These are phyloP conservation scores for Arizona elegans DNA, from an alignment of 2,113 vertebrate species.

Conservation along the genomic window DNA sequence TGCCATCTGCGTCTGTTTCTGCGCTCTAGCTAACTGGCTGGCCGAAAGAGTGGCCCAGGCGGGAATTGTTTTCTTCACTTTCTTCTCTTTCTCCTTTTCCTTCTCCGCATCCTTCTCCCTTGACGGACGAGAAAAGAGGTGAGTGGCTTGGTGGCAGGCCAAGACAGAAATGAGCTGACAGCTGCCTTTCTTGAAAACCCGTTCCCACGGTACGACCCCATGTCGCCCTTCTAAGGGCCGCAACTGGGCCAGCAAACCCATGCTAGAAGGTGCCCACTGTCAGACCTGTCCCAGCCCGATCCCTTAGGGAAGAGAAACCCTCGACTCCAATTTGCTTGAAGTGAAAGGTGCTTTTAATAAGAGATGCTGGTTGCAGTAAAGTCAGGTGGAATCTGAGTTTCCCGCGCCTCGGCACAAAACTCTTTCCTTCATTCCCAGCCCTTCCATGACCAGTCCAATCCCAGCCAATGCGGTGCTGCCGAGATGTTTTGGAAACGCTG, in stretches of 20 bases:
- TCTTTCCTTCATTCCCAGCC: too few species aligned
- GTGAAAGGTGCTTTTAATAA: too few species aligned
- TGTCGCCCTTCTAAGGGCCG: not conserved
- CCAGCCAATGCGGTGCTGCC: too few species aligned
- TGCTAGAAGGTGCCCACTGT: not conserved
- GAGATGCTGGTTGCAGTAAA: too few species aligned
- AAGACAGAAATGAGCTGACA: not conserved
- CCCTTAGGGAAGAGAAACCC: too few species aligned
- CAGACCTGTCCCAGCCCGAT: too few species aligned
- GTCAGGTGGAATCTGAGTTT: too few species aligned
- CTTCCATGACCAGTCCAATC: too few species aligned
- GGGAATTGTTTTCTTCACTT: constrained; percentile 93
- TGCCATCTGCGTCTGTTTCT: constrained; percentile 81
- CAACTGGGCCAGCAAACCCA: not conserved
- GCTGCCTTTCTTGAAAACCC: not conserved
- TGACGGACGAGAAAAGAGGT: constrained; percentile 7
- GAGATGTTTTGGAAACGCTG: too few species aligned
- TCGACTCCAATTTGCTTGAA: too few species aligned
- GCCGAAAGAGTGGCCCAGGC: constrained; percentile 90
- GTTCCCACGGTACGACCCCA: not conserved
- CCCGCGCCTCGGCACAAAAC: too few species aligned
- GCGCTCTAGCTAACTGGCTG: constrained; percentile 83
- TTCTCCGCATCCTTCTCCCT: constrained; percentile 88
- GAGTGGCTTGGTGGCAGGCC: not conserved
- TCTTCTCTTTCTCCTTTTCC: constrained; percentile 91